Evolutionary conservation across 2,797 vertebrate species (phyloP).

Genomic region (Microhierax caerulescens): DNA sequence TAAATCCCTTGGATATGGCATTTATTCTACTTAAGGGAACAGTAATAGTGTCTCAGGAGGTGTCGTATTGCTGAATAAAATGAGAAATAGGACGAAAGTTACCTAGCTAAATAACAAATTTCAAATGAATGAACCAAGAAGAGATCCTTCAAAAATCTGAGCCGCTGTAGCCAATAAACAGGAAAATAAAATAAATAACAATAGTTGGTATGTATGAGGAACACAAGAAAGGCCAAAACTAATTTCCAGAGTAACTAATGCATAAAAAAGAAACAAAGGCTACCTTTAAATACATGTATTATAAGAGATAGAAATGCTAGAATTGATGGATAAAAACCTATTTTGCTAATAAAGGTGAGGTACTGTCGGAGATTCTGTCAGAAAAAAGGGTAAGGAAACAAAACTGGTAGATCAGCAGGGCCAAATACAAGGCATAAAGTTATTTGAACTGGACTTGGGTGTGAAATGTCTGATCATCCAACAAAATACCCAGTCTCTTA

Average conservation of each 20-base stretch:
- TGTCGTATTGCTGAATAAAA: background rate
- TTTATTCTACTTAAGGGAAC: constrained; percentile 29
- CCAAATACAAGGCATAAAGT: background rate
- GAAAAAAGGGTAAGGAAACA: background rate
- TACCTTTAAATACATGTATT: background rate
- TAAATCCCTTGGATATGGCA: background rate
- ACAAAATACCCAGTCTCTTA: background rate
- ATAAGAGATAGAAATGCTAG: background rate
- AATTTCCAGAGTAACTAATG: background rate
- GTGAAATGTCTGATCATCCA: background rate
- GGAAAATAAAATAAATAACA: background rate
- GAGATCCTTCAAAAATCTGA: background rate
- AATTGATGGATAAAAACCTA: background rate
- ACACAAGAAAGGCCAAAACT: background rate
- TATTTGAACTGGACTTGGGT: background rate
- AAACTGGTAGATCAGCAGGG: fast-evolving
- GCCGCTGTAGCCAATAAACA: background rate
- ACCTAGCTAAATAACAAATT: background rate
- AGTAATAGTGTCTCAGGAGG: background rate
- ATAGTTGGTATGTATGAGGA: background rate
- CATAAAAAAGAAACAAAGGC: background rate
- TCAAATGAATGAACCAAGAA: background rate
- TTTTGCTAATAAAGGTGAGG: background rate
- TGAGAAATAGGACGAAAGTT: background rate
- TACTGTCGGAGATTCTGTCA: background rate